Base-by-base conservation (phyloP, 2,797 vertebrate species). In the Enteromius trimaculatus region DNA sequence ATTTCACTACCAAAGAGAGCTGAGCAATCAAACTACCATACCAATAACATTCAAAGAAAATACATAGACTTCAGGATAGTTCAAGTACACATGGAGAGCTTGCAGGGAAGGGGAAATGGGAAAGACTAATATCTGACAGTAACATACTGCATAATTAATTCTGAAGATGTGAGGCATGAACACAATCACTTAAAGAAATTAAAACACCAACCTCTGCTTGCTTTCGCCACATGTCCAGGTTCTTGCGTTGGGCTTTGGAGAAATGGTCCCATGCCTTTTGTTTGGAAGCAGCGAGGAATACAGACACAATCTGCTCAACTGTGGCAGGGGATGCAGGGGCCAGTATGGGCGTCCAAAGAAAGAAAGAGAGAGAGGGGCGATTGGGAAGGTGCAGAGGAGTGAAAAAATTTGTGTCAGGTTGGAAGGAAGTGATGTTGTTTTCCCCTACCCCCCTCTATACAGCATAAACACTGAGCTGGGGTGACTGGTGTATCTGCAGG, bases 261-360 rank as follows among this genome's bases (percentile, higher is more conserved):
- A 99, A 99, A 97, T 99, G 98, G 97, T 99, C 98, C 97, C 98
- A 98, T 93, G 97, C 97, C 95, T 97, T 98, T 96, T 99, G 98
- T 96, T 99, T 99, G 96, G 97, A 97, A 93, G 98, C 95, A 85
- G 97, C 97, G 96, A 96, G 96, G 96, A 98, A 99, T 95, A 99
- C 97, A 94, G 97, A 97, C 94, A 99, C 96, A 96, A 99, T 99
- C 96, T 99, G 97, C 93, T 99, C 97, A 96, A 99, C 97, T 99
- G 96, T 92, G 95, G 95, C 92, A 70, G 90, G 90, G 92, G 91
- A 88, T 89, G 84, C 89, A 84, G 87, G 84, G 86, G 86, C 86
- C 89, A 89, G 89, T 87, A 84, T 88, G 89, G 84, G 84, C 89
- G 82, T 90, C 90, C 70, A 85, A 80, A 84, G 83, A 87, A 84